Evolutionary conservation across 2,113 vertebrate genomes (phyloP), one percentile per base, ranked within the genome.

Genomic region (Hippocampus barbouri): DNA sequence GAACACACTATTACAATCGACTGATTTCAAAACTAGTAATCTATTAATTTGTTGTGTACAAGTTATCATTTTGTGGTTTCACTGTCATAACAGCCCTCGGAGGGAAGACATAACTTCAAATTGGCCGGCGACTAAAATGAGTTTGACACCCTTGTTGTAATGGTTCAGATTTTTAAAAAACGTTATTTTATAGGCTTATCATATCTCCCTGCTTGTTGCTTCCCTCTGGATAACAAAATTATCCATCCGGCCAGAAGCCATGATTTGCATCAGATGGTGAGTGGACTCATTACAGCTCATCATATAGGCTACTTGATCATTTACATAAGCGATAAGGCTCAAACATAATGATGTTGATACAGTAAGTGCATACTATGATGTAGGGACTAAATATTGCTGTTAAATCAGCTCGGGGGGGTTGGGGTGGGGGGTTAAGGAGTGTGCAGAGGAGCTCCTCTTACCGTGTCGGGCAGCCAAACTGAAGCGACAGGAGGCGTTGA

Each of bases 381-480:
- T 16, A 23, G 5, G 38, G 21, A 66, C 9, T 59, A 16, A 66
- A 16, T 1, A 8, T n/a, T 7, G 20, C n/a, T 45, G 23, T 21
- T 23, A 7, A 45, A 43, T 66, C 18, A 66, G 43, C 25, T 59
- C 15, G 56, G n/a, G 23, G 23, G 25, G 56, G 10, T 6, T 1
- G 8, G 0, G 10, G 30, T 30, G 43, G 43, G 43, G 43, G 56
- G 15, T 27, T 27, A 12, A 27, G 0, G 25, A 25, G 65, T 47
- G 25, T 43, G n/a, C 34, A 8, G n/a, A 21, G 51, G 30, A 27
- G 30, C 40, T 16, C 73, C 51, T 49, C 88, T 89, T 83, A 93
- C 92, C 92, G 86, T 93, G 89, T 91, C 81, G 77, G 73, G 82
- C 78, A 78, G 90, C 87, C 70, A 78, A 66, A 74, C 83, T 85